phyloP scores from a whole-genome alignment of 35 echinoderm and acorn worm species.

The Anneissia japonica region DNA sequence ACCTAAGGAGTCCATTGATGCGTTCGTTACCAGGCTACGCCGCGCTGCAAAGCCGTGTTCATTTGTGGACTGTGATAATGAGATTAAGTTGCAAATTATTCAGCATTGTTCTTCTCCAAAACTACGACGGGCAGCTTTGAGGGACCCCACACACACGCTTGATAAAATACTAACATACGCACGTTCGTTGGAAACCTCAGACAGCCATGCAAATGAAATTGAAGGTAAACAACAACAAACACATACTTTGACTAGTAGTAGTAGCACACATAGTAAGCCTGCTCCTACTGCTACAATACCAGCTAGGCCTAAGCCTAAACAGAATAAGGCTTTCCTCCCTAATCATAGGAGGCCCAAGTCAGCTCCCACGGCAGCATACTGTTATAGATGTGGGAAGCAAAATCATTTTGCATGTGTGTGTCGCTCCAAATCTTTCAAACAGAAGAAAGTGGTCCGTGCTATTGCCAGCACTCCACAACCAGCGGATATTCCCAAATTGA shows the following conservation, averaged over 20 bases:
- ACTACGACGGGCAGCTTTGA: slow-evolving; percentile 17
- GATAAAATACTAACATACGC: slow-evolving; percentile 20
- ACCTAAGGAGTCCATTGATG: slow-evolving; percentile 7
- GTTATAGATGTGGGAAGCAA: too few relatives aligned
- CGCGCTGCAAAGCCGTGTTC: not conserved
- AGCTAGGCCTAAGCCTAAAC: too few relatives aligned
- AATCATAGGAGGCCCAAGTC: too few relatives aligned
- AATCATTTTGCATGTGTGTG: too few relatives aligned
- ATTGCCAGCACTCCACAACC: too few relatives aligned
- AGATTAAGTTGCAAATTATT: slow-evolving; percentile 30
- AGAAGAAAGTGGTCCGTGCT: too few relatives aligned
- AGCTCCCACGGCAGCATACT: too few relatives aligned
- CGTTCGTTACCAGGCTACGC: slow-evolving; percentile 20
- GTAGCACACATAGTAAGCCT: too few relatives aligned
- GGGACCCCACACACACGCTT: slow-evolving; percentile 28
- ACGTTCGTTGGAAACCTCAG: slow-evolving; percentile 9
- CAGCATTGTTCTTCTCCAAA: slow-evolving; percentile 36
- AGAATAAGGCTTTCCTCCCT: too few relatives aligned
- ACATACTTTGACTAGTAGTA: too few relatives aligned
- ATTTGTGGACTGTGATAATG: slow-evolving; percentile 1
- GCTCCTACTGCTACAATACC: too few relatives aligned
- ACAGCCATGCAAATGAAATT: not conserved
- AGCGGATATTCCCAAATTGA: not conserved
- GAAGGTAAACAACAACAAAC: not conserved
- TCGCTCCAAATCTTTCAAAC: too few relatives aligned